Evolutionary conservation across 2,113 vertebrate genomes (phyloP), one percentile per base, ranked within the genome.

Genomic region (Fregetta grallaria): DNA sequence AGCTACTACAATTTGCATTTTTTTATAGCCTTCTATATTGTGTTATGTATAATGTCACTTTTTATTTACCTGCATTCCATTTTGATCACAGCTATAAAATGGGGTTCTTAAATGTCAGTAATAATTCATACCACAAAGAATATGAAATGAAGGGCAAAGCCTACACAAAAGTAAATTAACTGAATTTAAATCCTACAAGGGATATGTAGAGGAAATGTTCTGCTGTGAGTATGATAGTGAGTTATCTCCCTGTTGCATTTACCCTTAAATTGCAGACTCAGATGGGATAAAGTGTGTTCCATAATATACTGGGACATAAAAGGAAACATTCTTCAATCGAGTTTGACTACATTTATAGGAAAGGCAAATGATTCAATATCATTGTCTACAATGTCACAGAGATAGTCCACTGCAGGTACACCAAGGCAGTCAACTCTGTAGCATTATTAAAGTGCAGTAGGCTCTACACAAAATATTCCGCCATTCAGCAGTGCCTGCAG

Each of bases 51-150:
- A 96, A 96, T 86, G 87, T 72, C 73, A 95, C 67, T 95, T 97
- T 94, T 96, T 97, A 97, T 97, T 97, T 97, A 97, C 91, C 91
- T 96, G 95, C 63, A 80, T 93, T 96, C 90, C 79, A 88, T 93
- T 97, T 94, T 96, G 91, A 96, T 95, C 73, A 73, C 45, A 86
- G 67, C 70, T 83, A 61, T 96, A 93, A 97, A 97, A 95, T 16
- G 13, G 13, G 11, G 49, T 96, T 95, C 82, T 96, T 92, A 96
- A 97, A 97, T 97, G 96, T 97, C 94, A 97, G 86, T 95, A 96
- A 93, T 95, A 95, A 93, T 88, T 97, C 91, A 90, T 77, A 66
- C n/a, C 79, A 92, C 62, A 52, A 96, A 95, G 81, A 95, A 82
- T 67, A 91, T 36, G 47, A 94, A 92, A 92, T 75, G 79, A 97